Evolutionary conservation across 2,797 vertebrate species (phyloP).

Genomic region (Hafferia zeledoni): DNA sequence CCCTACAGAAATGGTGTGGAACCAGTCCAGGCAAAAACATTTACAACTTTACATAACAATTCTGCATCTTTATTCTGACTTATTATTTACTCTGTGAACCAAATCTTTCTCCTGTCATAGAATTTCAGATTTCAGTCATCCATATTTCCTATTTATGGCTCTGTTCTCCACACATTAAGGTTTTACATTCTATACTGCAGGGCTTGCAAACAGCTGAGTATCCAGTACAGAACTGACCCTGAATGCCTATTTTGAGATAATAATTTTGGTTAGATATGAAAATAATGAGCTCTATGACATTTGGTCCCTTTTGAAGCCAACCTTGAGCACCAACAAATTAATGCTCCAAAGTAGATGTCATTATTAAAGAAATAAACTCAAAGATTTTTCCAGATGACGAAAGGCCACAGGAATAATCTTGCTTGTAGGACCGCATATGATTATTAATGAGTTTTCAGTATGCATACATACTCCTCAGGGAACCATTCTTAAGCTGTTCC

Average conservation of each 20-base stretch:
- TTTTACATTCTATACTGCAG: neutral
- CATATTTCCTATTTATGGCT: neutral
- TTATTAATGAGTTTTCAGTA: constrained; percentile 40
- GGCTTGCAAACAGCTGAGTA: neutral
- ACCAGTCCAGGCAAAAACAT: neutral
- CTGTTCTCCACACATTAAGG: neutral
- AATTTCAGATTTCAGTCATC: neutral
- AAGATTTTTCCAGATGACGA: neutral
- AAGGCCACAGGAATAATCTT: neutral
- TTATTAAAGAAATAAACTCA: neutral
- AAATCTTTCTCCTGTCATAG: neutral
- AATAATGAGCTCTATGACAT: neutral
- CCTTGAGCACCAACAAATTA: neutral
- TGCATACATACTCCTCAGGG: neutral
- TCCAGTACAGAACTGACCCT: neutral
- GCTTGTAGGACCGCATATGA: neutral
- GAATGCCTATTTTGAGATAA: neutral
- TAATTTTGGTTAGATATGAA: neutral
- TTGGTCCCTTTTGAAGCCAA: neutral
- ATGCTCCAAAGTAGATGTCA: neutral
- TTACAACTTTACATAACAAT: neutral
- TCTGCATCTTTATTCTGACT: neutral
- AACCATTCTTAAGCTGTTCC: constrained; percentile 16
- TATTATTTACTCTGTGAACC: neutral
- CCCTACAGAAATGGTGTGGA: neutral